Evolutionary conservation across 2,113 vertebrate species (phyloP).

Genomic region (Mungos mungo): DNA sequence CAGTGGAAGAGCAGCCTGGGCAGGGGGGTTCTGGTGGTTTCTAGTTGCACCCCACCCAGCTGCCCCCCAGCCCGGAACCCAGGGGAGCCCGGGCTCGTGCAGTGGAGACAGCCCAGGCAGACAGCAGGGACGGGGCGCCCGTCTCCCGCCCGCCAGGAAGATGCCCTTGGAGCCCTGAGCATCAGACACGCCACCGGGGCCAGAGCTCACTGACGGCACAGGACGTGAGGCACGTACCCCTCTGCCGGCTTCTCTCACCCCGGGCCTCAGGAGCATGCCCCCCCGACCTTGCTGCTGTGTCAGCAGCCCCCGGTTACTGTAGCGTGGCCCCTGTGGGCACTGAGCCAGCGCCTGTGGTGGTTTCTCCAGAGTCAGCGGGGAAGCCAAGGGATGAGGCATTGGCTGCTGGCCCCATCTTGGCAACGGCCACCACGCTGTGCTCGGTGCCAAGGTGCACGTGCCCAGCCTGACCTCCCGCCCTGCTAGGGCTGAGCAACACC

Average conservation of each 20-base stretch:
- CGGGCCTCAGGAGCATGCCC: neutral
- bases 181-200: neutral
- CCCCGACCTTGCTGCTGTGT: neutral
- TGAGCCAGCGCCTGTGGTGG: neutral
- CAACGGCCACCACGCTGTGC: rapidly evolving
- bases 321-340: neutral
- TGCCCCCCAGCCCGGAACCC: neutral
- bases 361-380: neutral
- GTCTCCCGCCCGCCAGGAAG: neutral
- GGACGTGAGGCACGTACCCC: rapidly evolving
- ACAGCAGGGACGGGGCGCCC: neutral
- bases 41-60: no score
- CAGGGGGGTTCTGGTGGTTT: neutral
- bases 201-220: neutral
- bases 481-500: neutral
- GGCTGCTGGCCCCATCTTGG: rapidly evolving
- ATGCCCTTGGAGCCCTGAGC: neutral
- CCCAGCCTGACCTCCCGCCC: neutral
- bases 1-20: neutral
- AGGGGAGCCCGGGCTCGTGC: neutral
- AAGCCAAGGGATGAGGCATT: neutral
- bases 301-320: neutral
- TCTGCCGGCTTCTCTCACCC: neutral
- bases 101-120: neutral
- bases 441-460: no score